Evolutionary conservation across 2,797 vertebrate species (phyloP).

Genomic region (Pampus argenteus): DNA sequence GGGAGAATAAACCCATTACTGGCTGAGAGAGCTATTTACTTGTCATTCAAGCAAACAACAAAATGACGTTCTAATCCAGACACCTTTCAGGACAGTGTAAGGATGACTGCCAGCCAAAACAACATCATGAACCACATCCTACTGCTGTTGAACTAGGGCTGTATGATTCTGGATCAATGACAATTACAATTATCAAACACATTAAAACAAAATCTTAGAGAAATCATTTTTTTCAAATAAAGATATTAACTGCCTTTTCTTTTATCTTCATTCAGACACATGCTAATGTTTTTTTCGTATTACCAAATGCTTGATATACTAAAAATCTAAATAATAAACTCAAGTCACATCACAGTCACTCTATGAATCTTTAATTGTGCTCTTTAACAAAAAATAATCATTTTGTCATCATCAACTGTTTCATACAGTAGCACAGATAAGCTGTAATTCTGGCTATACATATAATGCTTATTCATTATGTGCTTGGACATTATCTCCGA

Average conservation of each 20-base stretch:
- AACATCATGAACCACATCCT: constrained; percentile 15
- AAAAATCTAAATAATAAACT: background rate
- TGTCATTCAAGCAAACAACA: constrained; percentile 74
- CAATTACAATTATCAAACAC: background rate
- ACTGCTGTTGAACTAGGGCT: constrained; percentile 3
- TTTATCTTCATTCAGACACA: constrained; percentile 5
- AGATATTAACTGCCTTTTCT: background rate
- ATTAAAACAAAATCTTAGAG: background rate
- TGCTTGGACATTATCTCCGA: too few relatives aligned
- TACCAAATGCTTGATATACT: background rate
- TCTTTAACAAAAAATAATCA: too few relatives aligned
- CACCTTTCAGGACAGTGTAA: constrained; percentile 58
- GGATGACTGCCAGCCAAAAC: constrained; percentile 42
- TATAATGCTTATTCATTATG: too few relatives aligned
- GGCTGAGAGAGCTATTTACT: constrained; percentile 69
- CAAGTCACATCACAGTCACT: background rate
- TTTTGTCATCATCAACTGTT: background rate
- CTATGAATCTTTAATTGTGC: background rate
- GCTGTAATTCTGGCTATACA: background rate
- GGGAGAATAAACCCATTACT: constrained; percentile 73
- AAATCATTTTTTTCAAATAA: background rate
- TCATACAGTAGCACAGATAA: background rate
- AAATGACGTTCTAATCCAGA: constrained; percentile 74
- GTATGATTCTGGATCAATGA: background rate
- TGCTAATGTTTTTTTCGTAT: background rate